phyloP scores from a whole-genome alignment of 2,888 invertebrate genomes.

The Metallyticus violacea region DNA sequence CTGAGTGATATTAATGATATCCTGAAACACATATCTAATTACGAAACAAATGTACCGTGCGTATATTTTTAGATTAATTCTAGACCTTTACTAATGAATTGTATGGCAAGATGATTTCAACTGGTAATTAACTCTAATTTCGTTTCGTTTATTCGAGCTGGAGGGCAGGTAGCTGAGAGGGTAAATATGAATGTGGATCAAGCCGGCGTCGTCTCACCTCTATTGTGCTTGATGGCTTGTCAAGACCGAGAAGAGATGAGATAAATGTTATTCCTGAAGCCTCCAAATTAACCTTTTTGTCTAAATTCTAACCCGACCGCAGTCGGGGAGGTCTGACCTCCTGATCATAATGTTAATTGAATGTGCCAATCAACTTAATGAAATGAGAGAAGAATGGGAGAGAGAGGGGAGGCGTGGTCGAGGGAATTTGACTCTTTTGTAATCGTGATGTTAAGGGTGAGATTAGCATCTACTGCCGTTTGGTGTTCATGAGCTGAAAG shows the following conservation, averaged over 20 bases:
- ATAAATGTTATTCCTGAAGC: constrained; percentile 30
- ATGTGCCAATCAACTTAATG: constrained; percentile 77
- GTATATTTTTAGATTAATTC: neutral
- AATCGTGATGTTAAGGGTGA: neutral
- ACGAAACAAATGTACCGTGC: neutral
- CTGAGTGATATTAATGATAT: neutral
- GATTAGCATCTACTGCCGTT: neutral
- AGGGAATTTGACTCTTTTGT: constrained; percentile 9
- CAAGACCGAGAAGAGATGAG: constrained; percentile 6
- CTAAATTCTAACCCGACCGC: constrained; percentile 27
- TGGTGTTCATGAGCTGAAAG: neutral
- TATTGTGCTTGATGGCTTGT: constrained; percentile 13
- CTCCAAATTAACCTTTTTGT: constrained; percentile 33
- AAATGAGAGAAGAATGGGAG: constrained; percentile 45
- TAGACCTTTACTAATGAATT: neutral
- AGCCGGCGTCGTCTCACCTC: neutral
- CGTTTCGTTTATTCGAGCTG: neutral
- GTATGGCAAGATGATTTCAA: constrained; percentile 1
- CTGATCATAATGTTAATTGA: constrained; percentile 58
- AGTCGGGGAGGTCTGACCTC: constrained; percentile 29
- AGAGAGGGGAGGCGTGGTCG: constrained; percentile 12
- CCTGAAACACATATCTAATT: neutral
- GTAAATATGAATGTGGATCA: neutral
- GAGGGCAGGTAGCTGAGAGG: neutral
- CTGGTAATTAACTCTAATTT: constrained; percentile 16